Evolutionary conservation across 1,140 invertebrate genomes (phyloP).

Genomic region (Saccostrea cuccullata): DNA sequence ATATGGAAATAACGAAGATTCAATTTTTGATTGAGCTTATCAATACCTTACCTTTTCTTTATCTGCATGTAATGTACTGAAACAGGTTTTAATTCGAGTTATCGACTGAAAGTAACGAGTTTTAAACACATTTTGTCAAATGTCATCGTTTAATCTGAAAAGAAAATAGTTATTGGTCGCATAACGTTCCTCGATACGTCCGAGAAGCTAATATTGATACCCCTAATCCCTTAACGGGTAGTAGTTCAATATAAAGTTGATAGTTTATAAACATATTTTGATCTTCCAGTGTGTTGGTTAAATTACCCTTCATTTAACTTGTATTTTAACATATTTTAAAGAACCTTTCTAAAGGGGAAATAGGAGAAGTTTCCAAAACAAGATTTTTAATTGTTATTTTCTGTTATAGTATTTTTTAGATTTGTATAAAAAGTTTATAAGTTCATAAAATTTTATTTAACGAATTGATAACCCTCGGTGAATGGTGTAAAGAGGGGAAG

Average conservation of each 20-base stretch:
- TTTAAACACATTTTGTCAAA: conserved; percentile 26
- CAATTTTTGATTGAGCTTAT: background rate
- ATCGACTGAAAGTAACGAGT: conserved; percentile 14
- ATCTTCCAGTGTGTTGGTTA: background rate
- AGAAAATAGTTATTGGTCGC: conserved; percentile 6
- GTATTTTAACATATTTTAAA: background rate
- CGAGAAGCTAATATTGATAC: conserved; percentile 20
- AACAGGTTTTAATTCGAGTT: background rate
- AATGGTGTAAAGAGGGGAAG: too few relatives aligned
- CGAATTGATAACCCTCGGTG: too few relatives aligned
- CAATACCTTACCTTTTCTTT: background rate
- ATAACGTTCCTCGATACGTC: background rate
- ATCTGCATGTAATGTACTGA: background rate
- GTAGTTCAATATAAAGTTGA: background rate
- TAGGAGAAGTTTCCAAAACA: background rate
- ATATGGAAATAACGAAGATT: too few relatives aligned
- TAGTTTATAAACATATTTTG: conserved; percentile 13
- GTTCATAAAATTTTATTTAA: too few relatives aligned
- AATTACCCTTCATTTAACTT: conserved; percentile 7
- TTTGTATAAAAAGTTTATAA: too few relatives aligned
- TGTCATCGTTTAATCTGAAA: conserved; percentile 27
- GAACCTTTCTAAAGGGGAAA: background rate
- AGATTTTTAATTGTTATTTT: too few relatives aligned
- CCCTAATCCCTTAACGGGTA: conserved; percentile 9
- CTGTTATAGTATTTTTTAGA: too few relatives aligned